These are phyloP conservation scores for Epizoanthus illoricatus DNA, from an alignment of 92 coral and sea anemone genomes.

Conservation along the genomic window DNA sequence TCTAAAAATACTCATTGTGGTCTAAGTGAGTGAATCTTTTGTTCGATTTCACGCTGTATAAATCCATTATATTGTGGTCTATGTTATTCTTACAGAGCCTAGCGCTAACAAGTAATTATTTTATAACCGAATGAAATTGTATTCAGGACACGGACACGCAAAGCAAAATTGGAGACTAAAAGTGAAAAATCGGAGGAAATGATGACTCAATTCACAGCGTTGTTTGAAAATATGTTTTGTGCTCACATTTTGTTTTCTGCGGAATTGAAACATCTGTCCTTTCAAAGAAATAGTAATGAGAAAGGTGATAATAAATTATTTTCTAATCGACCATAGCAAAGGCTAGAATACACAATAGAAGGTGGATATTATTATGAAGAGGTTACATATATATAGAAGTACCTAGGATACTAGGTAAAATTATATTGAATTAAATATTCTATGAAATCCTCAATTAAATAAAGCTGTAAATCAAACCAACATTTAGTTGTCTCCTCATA, in stretches of 20 bases:
- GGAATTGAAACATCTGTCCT: constrained; percentile 27
- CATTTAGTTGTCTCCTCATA: too few species aligned
- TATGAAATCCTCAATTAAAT: too few species aligned
- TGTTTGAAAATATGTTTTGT: constrained; percentile 5
- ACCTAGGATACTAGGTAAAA: background rate
- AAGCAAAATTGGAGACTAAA: background rate
- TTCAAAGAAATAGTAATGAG: constrained; percentile 1
- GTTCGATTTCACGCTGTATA: constrained; percentile 1
- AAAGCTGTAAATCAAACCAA: too few species aligned
- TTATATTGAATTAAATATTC: background rate
- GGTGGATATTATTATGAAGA: background rate
- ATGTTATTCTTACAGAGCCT: background rate
- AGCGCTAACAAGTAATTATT: background rate
- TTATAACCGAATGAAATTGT: background rate
- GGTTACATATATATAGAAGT: background rate
- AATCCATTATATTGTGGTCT: background rate
- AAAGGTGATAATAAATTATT: constrained; percentile 9
- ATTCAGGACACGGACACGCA: constrained; percentile 13
- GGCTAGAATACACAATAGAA: constrained; percentile 23
- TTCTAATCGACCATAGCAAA: background rate
- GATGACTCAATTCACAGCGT: constrained; percentile 10
- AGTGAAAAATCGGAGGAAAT: background rate
- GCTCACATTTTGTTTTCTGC: background rate
- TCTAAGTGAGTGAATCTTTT: constrained; percentile 31
- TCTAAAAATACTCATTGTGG: background rate